Percentiles rank a stretch among this genome's conserved stretches.
phyloP scores from a whole-genome alignment of 1,140 invertebrate genomes.

The Hylyphantes graminicola region DNA sequence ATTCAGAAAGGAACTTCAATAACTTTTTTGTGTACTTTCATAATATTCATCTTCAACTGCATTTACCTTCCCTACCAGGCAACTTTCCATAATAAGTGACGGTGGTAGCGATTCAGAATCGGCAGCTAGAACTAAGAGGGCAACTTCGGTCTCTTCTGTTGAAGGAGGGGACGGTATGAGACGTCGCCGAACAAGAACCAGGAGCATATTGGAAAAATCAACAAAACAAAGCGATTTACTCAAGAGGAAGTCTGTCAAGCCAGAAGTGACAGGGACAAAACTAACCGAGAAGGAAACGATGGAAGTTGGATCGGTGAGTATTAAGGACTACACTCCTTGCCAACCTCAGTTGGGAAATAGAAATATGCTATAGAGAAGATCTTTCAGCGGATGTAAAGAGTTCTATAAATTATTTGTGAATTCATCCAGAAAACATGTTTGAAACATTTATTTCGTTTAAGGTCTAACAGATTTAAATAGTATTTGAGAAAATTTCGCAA shows the following conservation, averaged over 20 bases:
- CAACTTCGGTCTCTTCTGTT: not conserved
- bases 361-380: too few species aligned
- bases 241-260: not conserved
- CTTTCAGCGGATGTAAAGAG: too few species aligned
- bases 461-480: too few species aligned
- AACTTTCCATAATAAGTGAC: conserved; percentile 41
- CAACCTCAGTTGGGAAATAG: too few species aligned
- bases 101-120: conserved; percentile 22
- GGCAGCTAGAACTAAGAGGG: not conserved
- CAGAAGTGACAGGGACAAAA: conserved; percentile 10
- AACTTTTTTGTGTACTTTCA: not conserved
- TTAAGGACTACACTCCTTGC: too few species aligned
- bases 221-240: not conserved
- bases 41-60: not conserved
- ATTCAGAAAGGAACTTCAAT: not conserved
- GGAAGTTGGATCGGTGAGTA: conserved; percentile 54
- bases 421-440: too few species aligned
- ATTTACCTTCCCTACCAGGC: conserved; percentile 26
- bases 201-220: conserved; percentile 11
- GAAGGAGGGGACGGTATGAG: conserved; percentile 23
- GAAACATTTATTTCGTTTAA: too few species aligned
- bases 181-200: not conserved
- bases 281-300: conserved; percentile 45
- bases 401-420: too few species aligned
- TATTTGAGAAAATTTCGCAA: too few species aligned